Conservation (phyloP, 1,140 invertebrate genomes). For the Drosophila guanche region DNA sequence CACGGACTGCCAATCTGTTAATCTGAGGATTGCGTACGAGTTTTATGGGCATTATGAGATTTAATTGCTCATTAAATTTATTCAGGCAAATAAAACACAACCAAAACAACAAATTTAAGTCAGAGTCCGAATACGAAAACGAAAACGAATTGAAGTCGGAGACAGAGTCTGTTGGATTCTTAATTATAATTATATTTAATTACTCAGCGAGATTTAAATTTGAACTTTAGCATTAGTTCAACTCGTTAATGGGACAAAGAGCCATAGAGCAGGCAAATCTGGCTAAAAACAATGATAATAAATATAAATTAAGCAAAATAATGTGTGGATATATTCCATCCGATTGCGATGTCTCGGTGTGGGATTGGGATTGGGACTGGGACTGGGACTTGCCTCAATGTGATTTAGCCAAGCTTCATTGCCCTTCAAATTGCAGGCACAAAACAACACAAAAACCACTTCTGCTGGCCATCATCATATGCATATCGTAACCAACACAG, state of each 20-base stretch:
- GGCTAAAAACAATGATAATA: slow-evolving; percentile 4
- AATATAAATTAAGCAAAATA: slow-evolving; percentile 9
- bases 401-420: slow-evolving; percentile 32
- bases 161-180: slow-evolving; percentile 18
- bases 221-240: slow-evolving; percentile 61
- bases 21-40: slow-evolving; percentile 19
- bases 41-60: slow-evolving; percentile 20
- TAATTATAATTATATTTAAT: slow-evolving; percentile 58
- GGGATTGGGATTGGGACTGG: no score
- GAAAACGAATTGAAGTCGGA: neutral
- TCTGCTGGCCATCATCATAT: slow-evolving; percentile 19
- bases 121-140: neutral
- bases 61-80: slow-evolving; percentile 64
- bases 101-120: slow-evolving; percentile 34
- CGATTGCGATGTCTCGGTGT: slow-evolving; percentile 3
- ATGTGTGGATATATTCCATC: slow-evolving; percentile 8
- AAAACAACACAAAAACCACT: neutral
- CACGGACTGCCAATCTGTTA: neutral
- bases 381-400: neutral
- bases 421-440: slow-evolving; percentile 48
- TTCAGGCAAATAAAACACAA: slow-evolving; percentile 28
- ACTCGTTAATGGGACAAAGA: slow-evolving; percentile 61
- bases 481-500: slow-evolving; percentile 22
- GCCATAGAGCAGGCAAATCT: slow-evolving; percentile 30
- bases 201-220: slow-evolving; percentile 60